A percentile compares a stretch with the other conserved stretches of the same genome.
Conservation (phyloP, 1,140 invertebrate genomes). For the Neodiprion lecontei region DNA sequence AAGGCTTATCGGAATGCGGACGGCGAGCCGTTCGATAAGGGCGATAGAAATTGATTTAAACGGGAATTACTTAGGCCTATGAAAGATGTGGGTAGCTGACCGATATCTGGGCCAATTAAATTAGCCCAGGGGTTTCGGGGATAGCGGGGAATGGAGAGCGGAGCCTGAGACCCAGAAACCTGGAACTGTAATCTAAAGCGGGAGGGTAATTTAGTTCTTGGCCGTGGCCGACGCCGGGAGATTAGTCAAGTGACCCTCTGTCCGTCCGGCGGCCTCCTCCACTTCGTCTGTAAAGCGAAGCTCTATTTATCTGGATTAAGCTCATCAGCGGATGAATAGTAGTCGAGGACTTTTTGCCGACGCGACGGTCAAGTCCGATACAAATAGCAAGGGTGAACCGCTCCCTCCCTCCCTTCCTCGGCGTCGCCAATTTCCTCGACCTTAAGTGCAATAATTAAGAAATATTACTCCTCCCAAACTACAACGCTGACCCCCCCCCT, state of each 20-base stretch:
- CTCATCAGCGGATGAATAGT: conserved; percentile 15
- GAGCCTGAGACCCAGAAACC: not conserved
- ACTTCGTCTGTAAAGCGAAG: conserved; percentile 9
- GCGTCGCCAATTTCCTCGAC: not conserved
- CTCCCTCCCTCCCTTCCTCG: not conserved
- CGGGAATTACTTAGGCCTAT: not conserved
- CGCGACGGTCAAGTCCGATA: conserved; percentile 5
- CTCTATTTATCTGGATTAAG: conserved; percentile 13
- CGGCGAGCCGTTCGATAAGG: not conserved
- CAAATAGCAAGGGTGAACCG: conserved; percentile 5
- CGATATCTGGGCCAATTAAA: conserved; percentile 10
- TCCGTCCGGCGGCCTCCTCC: not conserved
- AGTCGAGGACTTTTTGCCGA: conserved; percentile 11
- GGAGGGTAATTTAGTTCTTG: conserved; percentile 13
- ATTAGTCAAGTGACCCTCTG: conserved; percentile 16
- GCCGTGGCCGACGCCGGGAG: not conserved
- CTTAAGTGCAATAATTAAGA: not conserved
- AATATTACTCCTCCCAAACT: not conserved
- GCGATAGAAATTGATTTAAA: not conserved
- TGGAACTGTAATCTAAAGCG: conserved; percentile 15
- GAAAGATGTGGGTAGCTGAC: not conserved
- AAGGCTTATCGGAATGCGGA: too few relatives aligned
- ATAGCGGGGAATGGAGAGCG: not conserved
- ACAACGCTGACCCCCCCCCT: too few relatives aligned
- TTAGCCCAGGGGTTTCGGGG: not conserved